phyloP scores from a whole-genome alignment of 2,113 vertebrate species.

The Coracopsis vasa region DNA sequence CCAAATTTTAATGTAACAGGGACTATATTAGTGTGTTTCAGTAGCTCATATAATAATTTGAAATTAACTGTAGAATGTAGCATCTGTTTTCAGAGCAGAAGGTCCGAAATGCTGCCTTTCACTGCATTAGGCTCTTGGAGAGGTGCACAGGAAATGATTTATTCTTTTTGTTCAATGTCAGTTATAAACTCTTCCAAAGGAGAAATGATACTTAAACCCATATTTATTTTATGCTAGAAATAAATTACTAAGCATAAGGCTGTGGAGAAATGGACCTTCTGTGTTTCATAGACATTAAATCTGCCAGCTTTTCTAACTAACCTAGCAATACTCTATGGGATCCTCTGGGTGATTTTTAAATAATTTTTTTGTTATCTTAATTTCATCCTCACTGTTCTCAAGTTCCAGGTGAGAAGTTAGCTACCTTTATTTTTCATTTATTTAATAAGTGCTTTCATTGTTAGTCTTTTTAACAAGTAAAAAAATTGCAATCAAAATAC shows the following conservation, averaged over 20 bases:
- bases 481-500: not conserved
- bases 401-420: not conserved
- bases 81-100: not conserved
- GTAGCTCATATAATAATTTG: not conserved
- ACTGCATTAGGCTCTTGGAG: not conserved
- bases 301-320: not conserved
- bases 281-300: not conserved
- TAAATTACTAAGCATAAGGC: not conserved
- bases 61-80: not conserved
- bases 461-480: not conserved
- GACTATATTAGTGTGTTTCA: not conserved
- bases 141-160: not conserved
- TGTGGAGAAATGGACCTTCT: not conserved
- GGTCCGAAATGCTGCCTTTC: not conserved
- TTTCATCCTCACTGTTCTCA: not conserved
- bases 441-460: not conserved
- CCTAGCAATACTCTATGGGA: not conserved
- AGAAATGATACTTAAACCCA: not conserved
- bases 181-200: not conserved
- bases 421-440: not conserved
- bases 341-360: not conserved
- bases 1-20: not conserved
- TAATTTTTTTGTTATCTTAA: not conserved
- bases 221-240: not conserved
- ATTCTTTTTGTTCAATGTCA: not conserved